Conservation (phyloP, 2,797 vertebrate species). For the Manis pentadactyla region DNA sequence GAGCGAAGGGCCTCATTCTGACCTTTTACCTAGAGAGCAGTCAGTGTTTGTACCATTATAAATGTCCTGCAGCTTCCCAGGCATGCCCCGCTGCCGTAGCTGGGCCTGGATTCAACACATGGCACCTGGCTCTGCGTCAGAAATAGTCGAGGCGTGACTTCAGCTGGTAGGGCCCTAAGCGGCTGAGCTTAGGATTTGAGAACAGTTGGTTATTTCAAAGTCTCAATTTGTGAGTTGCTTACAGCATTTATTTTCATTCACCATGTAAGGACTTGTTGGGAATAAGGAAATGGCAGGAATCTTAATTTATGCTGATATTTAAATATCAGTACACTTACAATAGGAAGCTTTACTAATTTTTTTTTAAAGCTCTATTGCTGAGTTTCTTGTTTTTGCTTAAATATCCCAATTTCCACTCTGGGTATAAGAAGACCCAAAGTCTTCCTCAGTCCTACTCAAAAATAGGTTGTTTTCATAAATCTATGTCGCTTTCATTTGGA, state of each 20-base stretch:
- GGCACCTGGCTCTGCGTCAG: neutral
- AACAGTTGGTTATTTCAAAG: neutral
- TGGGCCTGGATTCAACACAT: fast-evolving
- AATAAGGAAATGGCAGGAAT: neutral
- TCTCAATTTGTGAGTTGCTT: neutral
- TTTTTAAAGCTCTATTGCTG: neutral
- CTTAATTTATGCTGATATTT: neutral
- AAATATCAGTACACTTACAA: neutral
- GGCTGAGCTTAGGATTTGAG: neutral
- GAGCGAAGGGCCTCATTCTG: neutral
- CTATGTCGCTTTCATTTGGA: neutral
- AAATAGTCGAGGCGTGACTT: neutral
- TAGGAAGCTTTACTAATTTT: neutral
- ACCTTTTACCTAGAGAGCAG: neutral
- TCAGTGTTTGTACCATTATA: no score
- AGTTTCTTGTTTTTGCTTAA: neutral
- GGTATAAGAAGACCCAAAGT: neutral
- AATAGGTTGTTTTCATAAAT: neutral
- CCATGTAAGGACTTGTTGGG: neutral
- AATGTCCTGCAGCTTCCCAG: neutral
- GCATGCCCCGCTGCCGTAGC: neutral
- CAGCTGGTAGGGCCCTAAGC: neutral
- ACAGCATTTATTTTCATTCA: neutral
- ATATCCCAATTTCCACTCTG: neutral
- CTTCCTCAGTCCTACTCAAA: neutral